Evolutionary conservation across 2,797 vertebrate species (phyloP).

Genomic region (Acrossocheilus wenchowensis): DNA sequence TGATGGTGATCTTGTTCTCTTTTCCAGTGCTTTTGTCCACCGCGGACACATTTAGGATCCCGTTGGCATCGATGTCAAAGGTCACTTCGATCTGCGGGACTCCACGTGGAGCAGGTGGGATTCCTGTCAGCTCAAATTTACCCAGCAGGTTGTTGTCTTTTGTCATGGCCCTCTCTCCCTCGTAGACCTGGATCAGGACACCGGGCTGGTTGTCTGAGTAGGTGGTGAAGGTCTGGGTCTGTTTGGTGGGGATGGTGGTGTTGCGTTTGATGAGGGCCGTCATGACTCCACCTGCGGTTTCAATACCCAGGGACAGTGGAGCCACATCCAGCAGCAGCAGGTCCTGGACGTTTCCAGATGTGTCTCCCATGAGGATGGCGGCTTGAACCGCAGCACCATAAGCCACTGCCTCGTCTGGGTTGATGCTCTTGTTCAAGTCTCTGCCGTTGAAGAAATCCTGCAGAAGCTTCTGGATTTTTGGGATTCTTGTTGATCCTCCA

Average conservation of each 20-base stretch:
- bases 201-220: conserved; percentile 62
- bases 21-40: conserved; percentile 64
- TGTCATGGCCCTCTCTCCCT: conserved; percentile 56
- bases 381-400: conserved; percentile 61
- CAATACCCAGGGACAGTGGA: conserved; percentile 60
- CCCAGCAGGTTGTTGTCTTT: conserved; percentile 62
- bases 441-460: conserved; percentile 56
- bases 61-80: conserved; percentile 61
- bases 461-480: conserved; percentile 58
- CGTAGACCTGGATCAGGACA: conserved; percentile 60
- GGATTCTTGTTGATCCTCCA: conserved; percentile 57
- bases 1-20: conserved; percentile 64
- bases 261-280: conserved; percentile 62
- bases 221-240: conserved; percentile 60
- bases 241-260: conserved; percentile 62
- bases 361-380: conserved; percentile 61
- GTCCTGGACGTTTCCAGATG: conserved; percentile 60
- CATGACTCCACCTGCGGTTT: conserved; percentile 63
- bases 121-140: conserved; percentile 60
- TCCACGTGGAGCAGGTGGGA: conserved; percentile 60
- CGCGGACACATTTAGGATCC: conserved; percentile 62
- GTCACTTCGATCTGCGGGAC: conserved; percentile 64
- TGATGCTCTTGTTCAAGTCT: conserved; percentile 55
- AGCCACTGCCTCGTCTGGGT: conserved; percentile 55
- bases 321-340: conserved; percentile 60